Evolutionary conservation across 2,797 vertebrate genomes (phyloP).

Genomic region (Carduelis carduelis): DNA sequence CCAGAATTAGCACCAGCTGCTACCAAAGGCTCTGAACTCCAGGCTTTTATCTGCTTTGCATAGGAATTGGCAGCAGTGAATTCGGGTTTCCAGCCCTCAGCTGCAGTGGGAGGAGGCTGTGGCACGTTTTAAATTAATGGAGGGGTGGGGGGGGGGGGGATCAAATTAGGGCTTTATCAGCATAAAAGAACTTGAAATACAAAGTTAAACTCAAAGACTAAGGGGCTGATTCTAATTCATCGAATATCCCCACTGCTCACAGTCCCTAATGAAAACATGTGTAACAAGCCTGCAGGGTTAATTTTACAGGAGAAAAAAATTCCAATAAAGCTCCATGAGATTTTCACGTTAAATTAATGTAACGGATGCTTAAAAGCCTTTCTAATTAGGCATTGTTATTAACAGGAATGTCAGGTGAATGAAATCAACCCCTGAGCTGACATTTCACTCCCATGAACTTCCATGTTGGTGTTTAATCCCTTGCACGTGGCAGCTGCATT

Average conservation of each 20-base stretch:
- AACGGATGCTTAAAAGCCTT: constrained; percentile 77
- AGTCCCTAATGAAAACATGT: constrained; percentile 77
- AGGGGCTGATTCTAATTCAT: constrained; percentile 70
- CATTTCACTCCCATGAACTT: constrained; percentile 42
- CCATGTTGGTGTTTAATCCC: constrained; percentile 26
- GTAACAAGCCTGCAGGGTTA: constrained; percentile 76
- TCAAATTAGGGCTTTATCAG: neutral
- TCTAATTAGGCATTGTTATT: constrained; percentile 77
- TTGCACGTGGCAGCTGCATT: neutral
- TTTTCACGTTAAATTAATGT: constrained; percentile 77
- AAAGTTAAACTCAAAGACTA: constrained; percentile 38
- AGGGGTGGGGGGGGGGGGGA: neutral
- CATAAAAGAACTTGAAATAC: constrained; percentile 35
- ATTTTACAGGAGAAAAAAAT: constrained; percentile 69
- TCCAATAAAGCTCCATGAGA: constrained; percentile 72
- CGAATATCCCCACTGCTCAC: constrained; percentile 53
- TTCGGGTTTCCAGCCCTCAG: neutral
- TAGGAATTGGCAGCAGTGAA: neutral
- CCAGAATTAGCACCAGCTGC: neutral
- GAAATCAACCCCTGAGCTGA: constrained; percentile 64
- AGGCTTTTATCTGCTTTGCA: neutral
- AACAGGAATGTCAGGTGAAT: constrained; percentile 72
- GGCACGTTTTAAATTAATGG: neutral
- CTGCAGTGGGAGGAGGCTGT: neutral
- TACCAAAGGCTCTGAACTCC: neutral